Percentiles rank a stretch among this genome's conserved stretches.
Evolutionary conservation across 1,140 invertebrate genomes (phyloP).

Genomic region (Nomia melanderi): DNA sequence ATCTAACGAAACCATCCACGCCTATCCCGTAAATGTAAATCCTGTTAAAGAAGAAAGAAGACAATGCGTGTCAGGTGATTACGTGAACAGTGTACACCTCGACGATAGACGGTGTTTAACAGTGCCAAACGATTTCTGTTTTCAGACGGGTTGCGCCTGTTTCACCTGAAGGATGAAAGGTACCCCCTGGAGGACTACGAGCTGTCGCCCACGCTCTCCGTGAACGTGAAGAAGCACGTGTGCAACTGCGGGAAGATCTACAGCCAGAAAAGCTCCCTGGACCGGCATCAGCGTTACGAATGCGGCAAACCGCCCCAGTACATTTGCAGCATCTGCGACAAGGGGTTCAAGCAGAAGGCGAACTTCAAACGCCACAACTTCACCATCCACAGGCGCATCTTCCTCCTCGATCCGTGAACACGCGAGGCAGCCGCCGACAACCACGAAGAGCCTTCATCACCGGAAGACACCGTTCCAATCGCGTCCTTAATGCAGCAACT

Average conservation of each 20-base stretch:
- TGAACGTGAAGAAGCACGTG: conserved; percentile 28
- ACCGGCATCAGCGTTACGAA: conserved; percentile 49
- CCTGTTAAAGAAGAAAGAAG: conserved; percentile 13
- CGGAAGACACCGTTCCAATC: background rate
- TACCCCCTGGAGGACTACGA: conserved; percentile 3
- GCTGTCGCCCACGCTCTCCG: background rate
- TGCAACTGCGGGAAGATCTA: conserved; percentile 51
- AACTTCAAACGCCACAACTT: conserved; percentile 72
- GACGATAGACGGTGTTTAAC: conserved; percentile 3
- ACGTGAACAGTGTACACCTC: background rate
- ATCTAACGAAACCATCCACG: background rate
- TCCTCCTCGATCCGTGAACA: conserved; percentile 7
- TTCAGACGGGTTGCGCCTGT: conserved; percentile 21
- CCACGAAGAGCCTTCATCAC: background rate
- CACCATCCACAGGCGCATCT: conserved; percentile 60
- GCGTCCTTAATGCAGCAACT: background rate
- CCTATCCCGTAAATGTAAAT: background rate
- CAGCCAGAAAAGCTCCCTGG: conserved; percentile 45
- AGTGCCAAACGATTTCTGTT: conserved; percentile 38
- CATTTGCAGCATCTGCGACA: conserved; percentile 70
- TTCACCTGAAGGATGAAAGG: background rate
- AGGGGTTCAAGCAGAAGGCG: conserved; percentile 69
- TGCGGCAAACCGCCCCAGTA: conserved; percentile 69
- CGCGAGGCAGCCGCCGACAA: too few relatives aligned
- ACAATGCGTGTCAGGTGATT: background rate